Evolutionary conservation across 2,888 invertebrate species (phyloP).

Genomic region (Microctonus hyperodae): DNA sequence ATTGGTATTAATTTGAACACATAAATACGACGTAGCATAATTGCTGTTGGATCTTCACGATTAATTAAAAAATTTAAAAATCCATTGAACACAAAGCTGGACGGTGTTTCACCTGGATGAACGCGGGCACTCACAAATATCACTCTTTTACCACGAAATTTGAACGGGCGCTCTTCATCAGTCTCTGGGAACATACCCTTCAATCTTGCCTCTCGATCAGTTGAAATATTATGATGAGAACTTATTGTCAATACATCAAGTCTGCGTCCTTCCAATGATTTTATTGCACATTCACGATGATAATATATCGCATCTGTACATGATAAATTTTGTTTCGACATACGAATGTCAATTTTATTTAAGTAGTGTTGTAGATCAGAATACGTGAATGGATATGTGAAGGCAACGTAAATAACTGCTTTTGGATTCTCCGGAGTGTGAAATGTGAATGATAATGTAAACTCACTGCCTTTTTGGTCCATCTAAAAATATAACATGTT

Average conservation of each 20-base stretch:
- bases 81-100: slow-evolving; percentile 90
- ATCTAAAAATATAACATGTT: slow-evolving; percentile 64
- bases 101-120: slow-evolving; percentile 92
- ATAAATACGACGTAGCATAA: slow-evolving; percentile 74
- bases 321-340: slow-evolving; percentile 58
- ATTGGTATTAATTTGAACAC: slow-evolving; percentile 92
- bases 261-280: slow-evolving; percentile 78
- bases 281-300: slow-evolving; percentile 79
- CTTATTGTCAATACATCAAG: slow-evolving; percentile 86
- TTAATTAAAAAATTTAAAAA: slow-evolving; percentile 80
- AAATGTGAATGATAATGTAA: slow-evolving; percentile 78
- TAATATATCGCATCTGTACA: slow-evolving; percentile 80
- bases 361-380: slow-evolving; percentile 80
- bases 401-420: slow-evolving; percentile 84
- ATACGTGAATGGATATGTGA: slow-evolving; percentile 90
- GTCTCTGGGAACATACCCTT: slow-evolving; percentile 77
- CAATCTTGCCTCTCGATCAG: slow-evolving; percentile 76
- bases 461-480: slow-evolving; percentile 71
- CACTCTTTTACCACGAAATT: slow-evolving; percentile 82
- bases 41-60: slow-evolving; percentile 78
- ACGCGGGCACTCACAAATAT: slow-evolving; percentile 88
- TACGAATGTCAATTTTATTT: slow-evolving; percentile 72
- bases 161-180: slow-evolving; percentile 72
- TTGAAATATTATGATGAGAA: slow-evolving; percentile 79
- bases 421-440: slow-evolving; percentile 74